phyloP scores from a whole-genome alignment of 2,113 vertebrate species.

The Cyprinus carpio region DNA sequence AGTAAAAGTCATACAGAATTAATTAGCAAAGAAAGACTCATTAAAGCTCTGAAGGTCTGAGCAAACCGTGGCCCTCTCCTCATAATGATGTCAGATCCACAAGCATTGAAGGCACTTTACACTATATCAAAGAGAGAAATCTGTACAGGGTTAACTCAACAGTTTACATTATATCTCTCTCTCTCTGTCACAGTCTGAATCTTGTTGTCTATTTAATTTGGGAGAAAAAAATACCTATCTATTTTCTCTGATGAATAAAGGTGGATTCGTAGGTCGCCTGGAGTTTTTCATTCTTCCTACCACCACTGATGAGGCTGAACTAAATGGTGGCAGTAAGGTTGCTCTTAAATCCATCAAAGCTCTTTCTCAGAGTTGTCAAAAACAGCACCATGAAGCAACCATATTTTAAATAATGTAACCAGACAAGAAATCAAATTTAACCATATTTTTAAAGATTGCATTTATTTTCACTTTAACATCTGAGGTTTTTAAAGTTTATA shows the following conservation, averaged over 20 bases:
- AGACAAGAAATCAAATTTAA: neutral
- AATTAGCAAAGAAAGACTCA: constrained; percentile 73
- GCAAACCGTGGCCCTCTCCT: constrained; percentile 70
- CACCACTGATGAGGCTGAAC: constrained; percentile 63
- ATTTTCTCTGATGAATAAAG: neutral
- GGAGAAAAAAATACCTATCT: neutral
- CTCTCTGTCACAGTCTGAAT: neutral
- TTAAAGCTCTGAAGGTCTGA: constrained; percentile 66
- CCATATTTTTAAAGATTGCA: neutral
- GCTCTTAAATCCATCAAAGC: constrained; percentile 64
- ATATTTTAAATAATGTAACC: neutral
- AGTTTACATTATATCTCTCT: constrained; percentile 59
- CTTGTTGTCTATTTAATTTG: neutral
- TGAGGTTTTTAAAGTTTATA: neutral
- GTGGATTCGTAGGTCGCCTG: constrained; percentile 34
- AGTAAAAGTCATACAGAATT: constrained; percentile 50
- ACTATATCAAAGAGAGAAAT: constrained; percentile 65
- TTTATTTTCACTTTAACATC: neutral
- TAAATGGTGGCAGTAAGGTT: constrained; percentile 52
- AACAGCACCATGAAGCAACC: neutral
- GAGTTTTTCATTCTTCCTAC: constrained; percentile 53
- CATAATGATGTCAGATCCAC: constrained; percentile 74
- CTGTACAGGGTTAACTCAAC: constrained; percentile 64
- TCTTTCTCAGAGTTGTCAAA: constrained; percentile 37
- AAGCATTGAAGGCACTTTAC: constrained; percentile 51